A percentile compares a stretch with the other conserved stretches of the same genome.
Conservation (phyloP, 2,888 invertebrate species). For the Koerneria pararmatus region DNA sequence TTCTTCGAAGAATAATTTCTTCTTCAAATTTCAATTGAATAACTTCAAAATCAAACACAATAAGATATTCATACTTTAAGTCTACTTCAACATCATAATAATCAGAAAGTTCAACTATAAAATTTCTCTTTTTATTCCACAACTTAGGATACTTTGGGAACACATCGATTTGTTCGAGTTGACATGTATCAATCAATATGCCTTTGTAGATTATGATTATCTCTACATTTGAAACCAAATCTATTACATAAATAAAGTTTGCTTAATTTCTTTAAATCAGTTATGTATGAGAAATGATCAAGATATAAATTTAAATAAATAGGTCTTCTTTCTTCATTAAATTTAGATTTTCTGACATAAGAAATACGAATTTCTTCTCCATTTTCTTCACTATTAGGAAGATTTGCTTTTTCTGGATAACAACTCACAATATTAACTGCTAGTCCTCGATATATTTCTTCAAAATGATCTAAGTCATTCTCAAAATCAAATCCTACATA, state of each 20-base stretch:
- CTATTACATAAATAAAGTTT: slow-evolving; percentile 25
- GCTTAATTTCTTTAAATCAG: slow-evolving; percentile 24
- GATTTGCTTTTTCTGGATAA: slow-evolving; percentile 21
- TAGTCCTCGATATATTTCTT: slow-evolving; percentile 20
- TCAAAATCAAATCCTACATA: slow-evolving; percentile 26
- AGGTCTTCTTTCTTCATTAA: slow-evolving; percentile 24
- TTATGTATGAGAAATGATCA: slow-evolving; percentile 27
- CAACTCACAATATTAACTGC: slow-evolving; percentile 26
- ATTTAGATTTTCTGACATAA: slow-evolving; percentile 25
- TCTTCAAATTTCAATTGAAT: slow-evolving; percentile 18
- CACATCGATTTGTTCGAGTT: slow-evolving; percentile 23
- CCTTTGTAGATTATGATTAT: slow-evolving; percentile 22
- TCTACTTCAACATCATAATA: slow-evolving; percentile 29
- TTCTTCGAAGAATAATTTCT: slow-evolving; percentile 21
- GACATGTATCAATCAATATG: slow-evolving; percentile 27
- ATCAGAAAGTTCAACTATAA: slow-evolving; percentile 26
- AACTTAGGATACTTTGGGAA: slow-evolving; percentile 25
- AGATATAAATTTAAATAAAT: slow-evolving; percentile 27
- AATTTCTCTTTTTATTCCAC: slow-evolving; percentile 27
- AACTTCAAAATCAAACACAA: slow-evolving; percentile 27
- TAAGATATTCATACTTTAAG: slow-evolving; percentile 26
- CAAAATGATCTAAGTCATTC: slow-evolving; percentile 24
- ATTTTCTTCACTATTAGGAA: no score
- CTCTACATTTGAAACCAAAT: slow-evolving; percentile 25
- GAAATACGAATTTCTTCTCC: no score